These are phyloP conservation scores for Oryzias woworae DNA, from an alignment of 2,113 vertebrate species.

Conservation along the genomic window DNA sequence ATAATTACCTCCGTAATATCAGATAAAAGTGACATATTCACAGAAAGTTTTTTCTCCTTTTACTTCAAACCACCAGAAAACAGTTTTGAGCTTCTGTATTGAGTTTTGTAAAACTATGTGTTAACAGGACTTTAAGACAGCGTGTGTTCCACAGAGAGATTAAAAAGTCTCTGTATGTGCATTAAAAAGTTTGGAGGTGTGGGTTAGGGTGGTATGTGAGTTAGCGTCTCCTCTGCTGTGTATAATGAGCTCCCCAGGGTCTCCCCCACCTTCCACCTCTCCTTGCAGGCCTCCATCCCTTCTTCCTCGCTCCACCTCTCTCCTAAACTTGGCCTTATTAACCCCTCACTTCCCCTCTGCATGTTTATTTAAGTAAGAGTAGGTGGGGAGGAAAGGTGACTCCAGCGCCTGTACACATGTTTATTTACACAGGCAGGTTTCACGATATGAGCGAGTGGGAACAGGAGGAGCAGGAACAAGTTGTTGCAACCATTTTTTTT, in stretches of 20 bases:
- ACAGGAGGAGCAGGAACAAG: slow-evolving; percentile 5
- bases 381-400: slow-evolving; percentile 49
- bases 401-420: slow-evolving; percentile 46
- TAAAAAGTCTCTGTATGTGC: slow-evolving; percentile 62
- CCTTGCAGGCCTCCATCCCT: slow-evolving; percentile 35
- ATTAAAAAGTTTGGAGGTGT: slow-evolving; percentile 54
- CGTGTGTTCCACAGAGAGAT: slow-evolving; percentile 44
- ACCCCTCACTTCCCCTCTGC: slow-evolving; percentile 53
- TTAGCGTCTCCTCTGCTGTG: slow-evolving; percentile 57
- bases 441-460: slow-evolving; percentile 26
- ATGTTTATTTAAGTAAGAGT: slow-evolving; percentile 62
- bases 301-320: slow-evolving; percentile 34
- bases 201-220: slow-evolving; percentile 40
- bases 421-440: slow-evolving; percentile 54
- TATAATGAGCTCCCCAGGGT: slow-evolving; percentile 76
- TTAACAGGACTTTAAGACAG: slow-evolving; percentile 59
- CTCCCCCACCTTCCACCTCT: slow-evolving; percentile 47
- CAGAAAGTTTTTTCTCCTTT: slow-evolving; percentile 12
- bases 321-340: slow-evolving; percentile 71
- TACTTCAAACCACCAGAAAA: slow-evolving; percentile 29
- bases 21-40: slow-evolving; percentile 5
- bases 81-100: slow-evolving; percentile 45
- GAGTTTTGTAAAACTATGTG: slow-evolving; percentile 41
- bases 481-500: slow-evolving; percentile 9
- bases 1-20: too few species aligned